Evolutionary conservation across 2,888 invertebrate species (phyloP), one percentile per base, ranked within the genome.

Genomic region (Melanophora roralis): DNA sequence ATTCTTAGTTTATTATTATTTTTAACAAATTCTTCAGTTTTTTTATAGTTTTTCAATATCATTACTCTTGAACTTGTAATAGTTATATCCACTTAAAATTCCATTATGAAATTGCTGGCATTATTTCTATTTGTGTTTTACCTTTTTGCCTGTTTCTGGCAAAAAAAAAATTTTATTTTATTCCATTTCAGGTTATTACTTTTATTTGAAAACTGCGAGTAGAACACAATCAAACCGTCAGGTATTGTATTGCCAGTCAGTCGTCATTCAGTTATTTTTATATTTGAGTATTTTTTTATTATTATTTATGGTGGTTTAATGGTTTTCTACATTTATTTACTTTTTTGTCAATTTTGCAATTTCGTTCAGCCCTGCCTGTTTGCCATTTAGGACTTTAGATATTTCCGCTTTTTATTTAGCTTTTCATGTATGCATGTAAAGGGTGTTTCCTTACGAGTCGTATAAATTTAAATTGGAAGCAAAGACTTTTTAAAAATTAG

Each of bases 21-120:
- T 36, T 55, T 21, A 3, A 27, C 36, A 7, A 40, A 53, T 45
- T 36, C 14, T 23, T 11, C 1, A n/a, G 27, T 59, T 47, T 5
- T 23, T 36, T 47, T 36, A 12, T n/a, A 4, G 4, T 53, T n/a
- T 40, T 57, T 34, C 34, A 59, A 67, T 67, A 51, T 59, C 32
- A 51, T 71, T 77, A 64, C 64, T 57, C 76, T 77, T 71, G 76
- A 77, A 77, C 76, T 77, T 77, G 69, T 55, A 57, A n/a, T n/a
- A n/a, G n/a, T 65, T 74, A 38, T 43, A 32, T 27, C 40, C 11
- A 1, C 16, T 45, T 23, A 19, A 34, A 34, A 34, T 57, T 47
- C 40, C 47, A 57, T 57, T 64, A 57, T 64, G 40, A 68, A 67
- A 78, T 62, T 68, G 78, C 78, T 78, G 78, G 64, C 73, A 69